phyloP scores from a whole-genome alignment of 2,888 invertebrate genomes.

The Hoplodrina ambigua region DNA sequence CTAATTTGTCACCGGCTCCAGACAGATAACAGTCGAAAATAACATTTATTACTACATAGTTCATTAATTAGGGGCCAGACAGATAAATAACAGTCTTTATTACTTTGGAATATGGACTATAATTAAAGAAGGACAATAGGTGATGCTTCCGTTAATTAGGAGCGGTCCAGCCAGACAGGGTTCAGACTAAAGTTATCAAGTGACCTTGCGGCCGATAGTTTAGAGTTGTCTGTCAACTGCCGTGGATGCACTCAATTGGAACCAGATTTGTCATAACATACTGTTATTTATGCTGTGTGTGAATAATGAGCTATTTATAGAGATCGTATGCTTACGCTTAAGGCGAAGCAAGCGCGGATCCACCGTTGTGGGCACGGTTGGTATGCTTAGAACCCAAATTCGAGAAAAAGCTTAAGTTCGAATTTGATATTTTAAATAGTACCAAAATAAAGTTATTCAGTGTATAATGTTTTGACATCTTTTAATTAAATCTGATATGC shows the following conservation, averaged over 20 bases:
- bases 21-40: slow-evolving; percentile 63
- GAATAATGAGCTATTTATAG: slow-evolving; percentile 24
- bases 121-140: slow-evolving; percentile 33
- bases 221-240: slow-evolving; percentile 34
- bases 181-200: slow-evolving; percentile 64
- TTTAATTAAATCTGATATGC: no score
- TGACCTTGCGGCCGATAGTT: slow-evolving; percentile 58
- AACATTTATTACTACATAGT: slow-evolving; percentile 29
- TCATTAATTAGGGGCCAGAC: slow-evolving; percentile 29
- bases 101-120: slow-evolving; percentile 27
- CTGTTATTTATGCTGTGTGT: slow-evolving; percentile 24
- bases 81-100: slow-evolving; percentile 52
- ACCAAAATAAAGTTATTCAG: no score
- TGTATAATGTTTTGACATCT: no score
- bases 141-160: slow-evolving; percentile 43
- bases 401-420: no score
- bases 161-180: slow-evolving; percentile 42
- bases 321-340: neutral
- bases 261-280: slow-evolving; percentile 25
- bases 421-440: no score
- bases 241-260: slow-evolving; percentile 23
- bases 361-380: no score
- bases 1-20: slow-evolving; percentile 69
- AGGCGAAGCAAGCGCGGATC: no score
- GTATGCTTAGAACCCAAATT: no score